Conservation (phyloP, 2,888 invertebrate genomes). For the Polyommatus iphigenia region DNA sequence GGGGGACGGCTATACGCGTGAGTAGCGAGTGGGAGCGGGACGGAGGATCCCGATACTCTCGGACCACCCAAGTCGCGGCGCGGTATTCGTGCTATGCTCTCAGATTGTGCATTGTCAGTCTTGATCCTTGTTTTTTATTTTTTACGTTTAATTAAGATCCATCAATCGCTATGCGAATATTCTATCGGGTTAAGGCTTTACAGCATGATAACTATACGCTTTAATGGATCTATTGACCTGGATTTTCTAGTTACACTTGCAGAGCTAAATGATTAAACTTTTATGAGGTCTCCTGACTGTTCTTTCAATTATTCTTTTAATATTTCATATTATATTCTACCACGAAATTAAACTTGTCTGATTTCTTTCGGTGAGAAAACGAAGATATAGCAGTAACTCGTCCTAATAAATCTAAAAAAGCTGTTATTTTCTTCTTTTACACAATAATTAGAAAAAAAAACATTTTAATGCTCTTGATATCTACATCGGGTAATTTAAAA, state of each 20-base stretch:
- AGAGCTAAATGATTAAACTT: background rate
- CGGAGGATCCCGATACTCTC: constrained; percentile 44
- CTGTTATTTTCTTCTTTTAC: too few species aligned
- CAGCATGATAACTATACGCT: constrained; percentile 5
- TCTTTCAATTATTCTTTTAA: too few species aligned
- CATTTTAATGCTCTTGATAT: too few species aligned
- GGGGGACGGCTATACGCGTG: constrained; percentile 24
- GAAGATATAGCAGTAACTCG: background rate
- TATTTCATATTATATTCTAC: background rate
- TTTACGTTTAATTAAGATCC: constrained; percentile 39
- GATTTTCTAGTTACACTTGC: background rate
- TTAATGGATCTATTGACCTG: background rate
- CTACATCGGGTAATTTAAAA: too few species aligned
- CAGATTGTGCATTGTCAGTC: constrained; percentile 53
- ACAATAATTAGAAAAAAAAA: too few species aligned
- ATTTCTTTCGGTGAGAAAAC: background rate
- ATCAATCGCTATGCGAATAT: constrained; percentile 34
- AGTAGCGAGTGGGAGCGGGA: constrained; percentile 46
- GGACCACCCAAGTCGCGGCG: constrained; percentile 73
- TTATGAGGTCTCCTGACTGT: too few species aligned
- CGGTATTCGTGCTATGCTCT: constrained; percentile 61
- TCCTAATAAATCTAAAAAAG: too few species aligned
- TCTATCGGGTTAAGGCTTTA: constrained; percentile 17
- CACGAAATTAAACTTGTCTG: background rate
- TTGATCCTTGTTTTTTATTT: constrained; percentile 58